These are phyloP conservation scores for Oopsacas minuta DNA, from an alignment of 37 sponge, comb jelly and placozoan genomes.

Conservation along the genomic window DNA sequence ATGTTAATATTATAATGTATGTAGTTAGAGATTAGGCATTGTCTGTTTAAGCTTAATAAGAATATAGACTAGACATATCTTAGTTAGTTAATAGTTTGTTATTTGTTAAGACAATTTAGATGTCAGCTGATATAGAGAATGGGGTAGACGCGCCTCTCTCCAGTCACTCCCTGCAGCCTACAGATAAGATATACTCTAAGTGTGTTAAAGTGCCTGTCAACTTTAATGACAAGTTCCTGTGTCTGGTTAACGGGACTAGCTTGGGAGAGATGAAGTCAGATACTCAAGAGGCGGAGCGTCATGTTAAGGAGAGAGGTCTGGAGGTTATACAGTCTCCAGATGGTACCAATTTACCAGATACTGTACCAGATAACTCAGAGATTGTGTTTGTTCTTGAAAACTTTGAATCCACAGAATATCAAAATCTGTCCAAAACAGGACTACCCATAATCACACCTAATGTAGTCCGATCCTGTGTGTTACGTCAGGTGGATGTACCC, in stretches of 20 bases:
- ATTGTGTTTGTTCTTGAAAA: slow-evolving; percentile 59
- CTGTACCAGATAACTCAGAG: slow-evolving; percentile 54
- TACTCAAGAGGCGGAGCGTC: background rate
- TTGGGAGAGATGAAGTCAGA: background rate
- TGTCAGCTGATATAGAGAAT: background rate
- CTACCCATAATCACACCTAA: slow-evolving; percentile 12
- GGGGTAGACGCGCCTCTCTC: background rate
- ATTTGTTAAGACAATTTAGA: background rate
- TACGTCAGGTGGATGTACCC: background rate
- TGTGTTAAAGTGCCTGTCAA: background rate
- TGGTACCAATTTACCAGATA: slow-evolving; percentile 34
- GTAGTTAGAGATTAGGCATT: too few species aligned
- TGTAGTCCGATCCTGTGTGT: background rate
- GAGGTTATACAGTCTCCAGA: slow-evolving; percentile 43
- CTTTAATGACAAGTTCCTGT: slow-evolving; percentile 15
- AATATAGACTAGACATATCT: too few species aligned
- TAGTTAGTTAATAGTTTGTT: too few species aligned
- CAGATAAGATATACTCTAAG: background rate
- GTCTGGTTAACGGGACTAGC: background rate
- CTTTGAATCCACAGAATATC: slow-evolving; percentile 47
- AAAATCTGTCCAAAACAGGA: slow-evolving; percentile 34
- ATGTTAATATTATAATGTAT: background rate
- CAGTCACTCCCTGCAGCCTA: background rate
- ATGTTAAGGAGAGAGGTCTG: slow-evolving; percentile 27
- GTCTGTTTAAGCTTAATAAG: too few species aligned